These are phyloP conservation scores for Cantharis lateralis DNA, from an alignment of 2,888 invertebrate genomes.

Conservation along the genomic window DNA sequence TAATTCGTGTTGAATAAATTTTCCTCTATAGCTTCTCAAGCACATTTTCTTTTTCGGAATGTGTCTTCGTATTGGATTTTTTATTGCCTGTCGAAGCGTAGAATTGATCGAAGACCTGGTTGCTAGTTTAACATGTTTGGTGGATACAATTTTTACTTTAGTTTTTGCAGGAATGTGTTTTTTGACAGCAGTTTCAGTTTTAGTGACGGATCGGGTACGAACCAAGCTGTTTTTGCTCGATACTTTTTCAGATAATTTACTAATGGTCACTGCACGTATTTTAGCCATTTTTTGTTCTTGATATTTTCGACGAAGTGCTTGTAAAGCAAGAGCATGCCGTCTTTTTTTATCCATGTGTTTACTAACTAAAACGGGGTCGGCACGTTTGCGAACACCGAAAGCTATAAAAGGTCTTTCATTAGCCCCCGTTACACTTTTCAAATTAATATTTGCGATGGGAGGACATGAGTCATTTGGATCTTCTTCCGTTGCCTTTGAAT, in stretches of 20 bases:
- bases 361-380: constrained; percentile 57
- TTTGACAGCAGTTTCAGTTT: constrained; percentile 52
- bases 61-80: constrained; percentile 29
- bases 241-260: constrained; percentile 53
- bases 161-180: constrained; percentile 49
- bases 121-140: constrained; percentile 51
- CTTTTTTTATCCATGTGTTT: constrained; percentile 55
- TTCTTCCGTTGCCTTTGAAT: constrained; percentile 38
- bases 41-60: constrained; percentile 48
- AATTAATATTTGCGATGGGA: constrained; percentile 45
- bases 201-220: constrained; percentile 57
- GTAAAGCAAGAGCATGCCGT: constrained; percentile 58
- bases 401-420: constrained; percentile 57
- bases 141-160: constrained; percentile 49
- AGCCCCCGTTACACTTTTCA: constrained; percentile 43
- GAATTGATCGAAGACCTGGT: constrained; percentile 33
- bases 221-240: constrained; percentile 54
- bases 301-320: constrained; percentile 63
- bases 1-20: constrained; percentile 53
- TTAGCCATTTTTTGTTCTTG: constrained; percentile 66
- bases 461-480: constrained; percentile 50
- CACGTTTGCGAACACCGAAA: constrained; percentile 63
- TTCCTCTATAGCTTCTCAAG: constrained; percentile 55
- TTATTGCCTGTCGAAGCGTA: constrained; percentile 46
- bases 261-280: constrained; percentile 56